Percentiles rank a stretch among this genome's conserved stretches.
These are phyloP conservation scores for Hemicrepidius hirtus DNA, from an alignment of 2,888 invertebrate genomes.

Conservation along the genomic window DNA sequence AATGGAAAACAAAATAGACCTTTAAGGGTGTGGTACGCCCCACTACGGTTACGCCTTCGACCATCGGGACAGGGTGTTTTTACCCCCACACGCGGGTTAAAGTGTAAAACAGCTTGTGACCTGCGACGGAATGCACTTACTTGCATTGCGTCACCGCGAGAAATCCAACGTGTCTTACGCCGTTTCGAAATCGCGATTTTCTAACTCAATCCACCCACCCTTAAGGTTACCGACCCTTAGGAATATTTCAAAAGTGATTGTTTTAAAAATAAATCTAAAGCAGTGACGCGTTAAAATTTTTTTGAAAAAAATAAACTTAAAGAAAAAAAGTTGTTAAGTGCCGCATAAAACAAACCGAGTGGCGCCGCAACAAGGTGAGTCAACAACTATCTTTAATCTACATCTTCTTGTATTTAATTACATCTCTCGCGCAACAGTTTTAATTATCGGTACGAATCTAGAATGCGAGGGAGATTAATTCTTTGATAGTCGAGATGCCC, in stretches of 20 bases:
- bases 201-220: background rate
- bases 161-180: constrained; percentile 21
- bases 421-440: constrained; percentile 57
- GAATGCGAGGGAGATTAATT: constrained; percentile 33
- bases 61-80: constrained; percentile 50
- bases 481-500: constrained; percentile 20
- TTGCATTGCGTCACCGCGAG: constrained; percentile 40
- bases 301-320: background rate
- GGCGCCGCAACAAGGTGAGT: constrained; percentile 57
- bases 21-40: constrained; percentile 48
- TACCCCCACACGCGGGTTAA: constrained; percentile 50
- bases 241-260: background rate
- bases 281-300: constrained; percentile 5
- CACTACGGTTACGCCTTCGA: constrained; percentile 51
- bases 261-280: constrained; percentile 10
- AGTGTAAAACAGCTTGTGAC: constrained; percentile 43
- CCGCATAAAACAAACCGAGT: constrained; percentile 48
- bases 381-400: constrained; percentile 58
- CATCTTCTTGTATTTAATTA: constrained; percentile 58
- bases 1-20: constrained; percentile 17
- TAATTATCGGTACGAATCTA: constrained; percentile 55
- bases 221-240: background rate
- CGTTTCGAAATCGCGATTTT: background rate
- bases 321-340: constrained; percentile 48
- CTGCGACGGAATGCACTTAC: constrained; percentile 47